Conservation (phyloP, 2,113 vertebrate genomes). For the Grammomys surdaster region DNA sequence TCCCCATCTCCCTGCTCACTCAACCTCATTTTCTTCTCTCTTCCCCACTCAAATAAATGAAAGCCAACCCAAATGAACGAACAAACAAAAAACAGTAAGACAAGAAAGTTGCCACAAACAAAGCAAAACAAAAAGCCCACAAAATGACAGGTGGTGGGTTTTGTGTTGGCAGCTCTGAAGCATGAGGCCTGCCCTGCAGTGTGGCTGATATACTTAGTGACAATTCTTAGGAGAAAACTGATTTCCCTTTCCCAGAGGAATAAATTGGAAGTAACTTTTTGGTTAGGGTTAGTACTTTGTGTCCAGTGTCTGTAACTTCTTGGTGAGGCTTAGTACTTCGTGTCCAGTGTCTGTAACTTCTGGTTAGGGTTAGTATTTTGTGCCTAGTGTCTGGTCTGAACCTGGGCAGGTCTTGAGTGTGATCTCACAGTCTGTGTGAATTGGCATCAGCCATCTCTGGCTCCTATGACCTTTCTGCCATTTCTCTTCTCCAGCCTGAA, state of each 20-base stretch:
- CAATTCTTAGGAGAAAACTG: not conserved
- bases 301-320: too few species aligned
- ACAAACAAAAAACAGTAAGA: not conserved
- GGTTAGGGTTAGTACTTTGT: too few species aligned
- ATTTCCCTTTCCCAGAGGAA: not conserved
- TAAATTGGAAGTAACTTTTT: not conserved
- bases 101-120: not conserved
- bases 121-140: not conserved
- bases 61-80: not conserved
- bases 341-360: too few species aligned
- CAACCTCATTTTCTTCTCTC: not conserved
- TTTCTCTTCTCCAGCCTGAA: not conserved
- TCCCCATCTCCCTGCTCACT: not conserved
- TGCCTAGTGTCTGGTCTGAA: not conserved
- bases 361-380: too few species aligned
- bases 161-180: not conserved
- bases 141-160: not conserved
- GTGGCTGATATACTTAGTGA: not conserved
- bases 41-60: not conserved
- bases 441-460: not conserved
- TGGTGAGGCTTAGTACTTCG: too few species aligned
- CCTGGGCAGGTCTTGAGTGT: not conserved
- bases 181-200: not conserved
- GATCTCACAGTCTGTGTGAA: not conserved
- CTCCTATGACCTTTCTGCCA: too few species aligned